A percentile compares a stretch with the other conserved stretches of the same genome.
Evolutionary conservation across 1,140 invertebrate species (phyloP).

Genomic region (Chrysomallon squamiferum): DNA sequence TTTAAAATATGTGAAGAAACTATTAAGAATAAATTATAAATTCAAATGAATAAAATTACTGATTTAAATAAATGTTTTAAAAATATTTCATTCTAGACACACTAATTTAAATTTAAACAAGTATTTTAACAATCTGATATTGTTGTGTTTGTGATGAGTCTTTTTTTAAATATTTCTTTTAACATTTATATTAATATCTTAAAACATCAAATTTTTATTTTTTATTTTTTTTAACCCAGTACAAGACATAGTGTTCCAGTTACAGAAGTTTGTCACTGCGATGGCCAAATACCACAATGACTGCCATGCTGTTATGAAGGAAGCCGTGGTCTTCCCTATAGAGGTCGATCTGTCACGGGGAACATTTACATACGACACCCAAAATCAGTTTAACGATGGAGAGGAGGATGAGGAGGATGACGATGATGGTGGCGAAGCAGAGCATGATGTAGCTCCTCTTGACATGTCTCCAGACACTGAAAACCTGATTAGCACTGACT

Average conservation of each 20-base stretch:
- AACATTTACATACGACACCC: slow-evolving; percentile 73
- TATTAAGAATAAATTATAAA: too few species aligned
- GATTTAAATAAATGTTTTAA: too few species aligned
- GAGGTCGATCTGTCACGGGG: slow-evolving; percentile 93
- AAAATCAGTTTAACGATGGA: slow-evolving; percentile 58
- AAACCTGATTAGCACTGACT: slow-evolving; percentile 54
- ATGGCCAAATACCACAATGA: slow-evolving; percentile 78
- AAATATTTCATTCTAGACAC: too few species aligned
- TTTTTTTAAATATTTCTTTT: too few species aligned
- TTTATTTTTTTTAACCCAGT: too few species aligned
- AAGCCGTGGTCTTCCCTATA: slow-evolving; percentile 88
- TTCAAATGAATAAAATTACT: too few species aligned
- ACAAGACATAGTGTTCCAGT: slow-evolving; percentile 86
- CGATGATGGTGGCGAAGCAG: slow-evolving; percentile 11
- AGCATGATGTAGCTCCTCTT: slow-evolving; percentile 4
- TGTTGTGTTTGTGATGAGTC: too few species aligned
- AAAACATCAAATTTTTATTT: too few species aligned
- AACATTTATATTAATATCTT: too few species aligned
- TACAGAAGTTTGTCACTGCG: slow-evolving; percentile 80
- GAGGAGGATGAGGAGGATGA: slow-evolving; percentile 55
- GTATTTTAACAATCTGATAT: too few species aligned
- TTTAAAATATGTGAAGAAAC: too few species aligned
- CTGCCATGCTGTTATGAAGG: slow-evolving; percentile 71
- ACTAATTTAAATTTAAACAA: too few species aligned
- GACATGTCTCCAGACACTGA: slow-evolving; percentile 30